Base-by-base conservation (phyloP, 1,140 invertebrate species). In the Diorhabda elongata region DNA sequence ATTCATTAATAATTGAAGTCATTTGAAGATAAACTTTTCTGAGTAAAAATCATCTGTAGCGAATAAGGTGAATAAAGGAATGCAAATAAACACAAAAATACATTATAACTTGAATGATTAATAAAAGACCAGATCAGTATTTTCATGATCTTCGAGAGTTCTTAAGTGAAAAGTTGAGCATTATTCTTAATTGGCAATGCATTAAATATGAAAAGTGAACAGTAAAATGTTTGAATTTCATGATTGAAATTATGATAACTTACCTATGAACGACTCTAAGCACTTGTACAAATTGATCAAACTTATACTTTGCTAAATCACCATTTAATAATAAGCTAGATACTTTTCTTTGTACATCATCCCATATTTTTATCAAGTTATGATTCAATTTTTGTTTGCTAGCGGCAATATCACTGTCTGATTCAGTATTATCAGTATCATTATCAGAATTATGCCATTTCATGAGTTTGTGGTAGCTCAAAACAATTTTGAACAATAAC, bases 271-370 rank as follows among this genome's bases (percentile, higher is more conserved):
- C 85, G 52, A 97, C 88, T 42, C 92, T 91, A 44, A 99, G 81
- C 63, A 98, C 91, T 78, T 94, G 90, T 56, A 98, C 91, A 78
- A 98, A 98, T 72, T 98, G 94, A 75, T 98, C 96, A 79, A 98
- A 96, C 75, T 96, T 96, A 78, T 93, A 95, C 62, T 87, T 84
- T 3, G 90, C 88, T n/a, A 96, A 80, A 75, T 94, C 90, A 3
- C 89, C 89, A 58, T 88, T 89, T 11, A 90, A 85, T 11, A 96
- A 81, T 74, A 93, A 92, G 43, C 86, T 87, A 3, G 89, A 91
- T 4, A 98, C 90, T 84, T 98, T 97, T 3, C 91, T 91, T 80
- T 98, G 93, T 0, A 98, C 91, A 74, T 98, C 97, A 72, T 95
- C 91, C 96, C 96, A 98, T 62, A 98, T 89, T 71, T 94, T 86